Evolutionary conservation across 2,888 invertebrate species (phyloP).

Genomic region (Eledona agricola): DNA sequence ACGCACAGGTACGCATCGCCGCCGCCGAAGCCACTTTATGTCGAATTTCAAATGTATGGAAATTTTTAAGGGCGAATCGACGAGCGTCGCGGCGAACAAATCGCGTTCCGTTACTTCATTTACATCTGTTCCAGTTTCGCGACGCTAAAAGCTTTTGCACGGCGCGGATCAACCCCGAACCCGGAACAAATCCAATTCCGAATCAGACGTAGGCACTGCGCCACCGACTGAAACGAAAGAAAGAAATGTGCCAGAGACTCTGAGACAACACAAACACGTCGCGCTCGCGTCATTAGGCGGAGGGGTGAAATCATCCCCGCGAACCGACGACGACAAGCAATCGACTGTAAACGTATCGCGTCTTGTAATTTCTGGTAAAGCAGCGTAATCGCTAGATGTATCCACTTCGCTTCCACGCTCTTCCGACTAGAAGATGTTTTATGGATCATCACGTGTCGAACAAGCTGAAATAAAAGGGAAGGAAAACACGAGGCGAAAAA

Average conservation of each 20-base stretch:
- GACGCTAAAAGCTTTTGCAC: conserved; percentile 33
- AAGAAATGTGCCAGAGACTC: conserved; percentile 11
- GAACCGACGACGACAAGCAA: too few species aligned
- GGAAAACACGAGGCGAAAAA: too few species aligned
- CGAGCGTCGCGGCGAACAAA: conserved; percentile 27
- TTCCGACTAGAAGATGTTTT: too few species aligned
- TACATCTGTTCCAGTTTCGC: conserved; percentile 50
- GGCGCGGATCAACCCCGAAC: conserved; percentile 17
- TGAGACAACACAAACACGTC: conserved; percentile 12
- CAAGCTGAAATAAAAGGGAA: too few species aligned
- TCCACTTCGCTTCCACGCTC: too few species aligned
- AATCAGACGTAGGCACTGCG: conserved; percentile 16
- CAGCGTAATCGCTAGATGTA: too few species aligned
- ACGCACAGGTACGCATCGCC: too few species aligned
- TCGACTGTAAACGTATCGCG: too few species aligned
- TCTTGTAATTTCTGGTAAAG: too few species aligned
- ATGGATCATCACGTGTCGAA: too few species aligned
- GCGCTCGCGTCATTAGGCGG: conserved; percentile 9
- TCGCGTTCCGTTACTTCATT: conserved; percentile 44
- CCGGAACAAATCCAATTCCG: conserved; percentile 36
- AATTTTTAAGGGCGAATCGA: conserved; percentile 38
- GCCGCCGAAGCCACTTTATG: conserved; percentile 39
- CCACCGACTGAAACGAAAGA: conserved; percentile 4
- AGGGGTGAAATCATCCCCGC: too few species aligned
- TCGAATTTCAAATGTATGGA: conserved; percentile 41